Conservation (phyloP, 2,888 invertebrate genomes). For the Andrena haemorrhoa region DNA sequence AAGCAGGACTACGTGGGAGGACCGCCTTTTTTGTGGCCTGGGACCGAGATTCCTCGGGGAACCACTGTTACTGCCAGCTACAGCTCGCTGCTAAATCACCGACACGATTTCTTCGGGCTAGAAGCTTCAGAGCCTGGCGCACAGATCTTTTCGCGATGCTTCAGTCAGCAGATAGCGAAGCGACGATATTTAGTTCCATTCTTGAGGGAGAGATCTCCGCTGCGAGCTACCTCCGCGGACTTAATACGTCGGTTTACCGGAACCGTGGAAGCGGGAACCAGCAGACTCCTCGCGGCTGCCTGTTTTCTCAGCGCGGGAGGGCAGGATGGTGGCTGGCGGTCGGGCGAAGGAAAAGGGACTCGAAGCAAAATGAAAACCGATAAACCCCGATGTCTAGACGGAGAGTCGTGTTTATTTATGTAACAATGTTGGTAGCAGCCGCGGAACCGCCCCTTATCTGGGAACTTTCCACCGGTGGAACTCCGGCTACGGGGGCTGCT, state of each 20-base stretch:
- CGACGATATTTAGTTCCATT: too few species aligned
- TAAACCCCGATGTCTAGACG: constrained; percentile 75
- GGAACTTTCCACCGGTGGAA: constrained; percentile 57
- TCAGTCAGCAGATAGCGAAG: too few species aligned
- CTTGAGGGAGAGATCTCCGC: too few species aligned
- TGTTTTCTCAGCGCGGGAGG: background rate
- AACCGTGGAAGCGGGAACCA: background rate
- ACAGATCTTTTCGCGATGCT: background rate
- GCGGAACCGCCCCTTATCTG: constrained; percentile 54
- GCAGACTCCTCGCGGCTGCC: background rate
- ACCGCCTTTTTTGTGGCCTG: constrained; percentile 8
- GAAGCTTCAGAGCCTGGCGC: background rate
- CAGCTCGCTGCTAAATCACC: background rate
- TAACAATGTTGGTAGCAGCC: constrained; percentile 63
- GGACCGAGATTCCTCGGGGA: background rate
- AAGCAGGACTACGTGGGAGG: constrained; percentile 18
- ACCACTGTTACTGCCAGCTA: background rate
- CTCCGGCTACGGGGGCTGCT: constrained; percentile 1
- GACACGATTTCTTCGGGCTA: background rate
- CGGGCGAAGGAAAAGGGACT: constrained; percentile 10
- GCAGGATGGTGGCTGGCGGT: background rate
- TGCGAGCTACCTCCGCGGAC: background rate
- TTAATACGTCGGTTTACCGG: background rate
- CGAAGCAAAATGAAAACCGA: constrained; percentile 61
- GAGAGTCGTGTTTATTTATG: constrained; percentile 70